Evolutionary conservation across 1,140 invertebrate species (phyloP).

Genomic region (Drosophila tropicalis): DNA sequence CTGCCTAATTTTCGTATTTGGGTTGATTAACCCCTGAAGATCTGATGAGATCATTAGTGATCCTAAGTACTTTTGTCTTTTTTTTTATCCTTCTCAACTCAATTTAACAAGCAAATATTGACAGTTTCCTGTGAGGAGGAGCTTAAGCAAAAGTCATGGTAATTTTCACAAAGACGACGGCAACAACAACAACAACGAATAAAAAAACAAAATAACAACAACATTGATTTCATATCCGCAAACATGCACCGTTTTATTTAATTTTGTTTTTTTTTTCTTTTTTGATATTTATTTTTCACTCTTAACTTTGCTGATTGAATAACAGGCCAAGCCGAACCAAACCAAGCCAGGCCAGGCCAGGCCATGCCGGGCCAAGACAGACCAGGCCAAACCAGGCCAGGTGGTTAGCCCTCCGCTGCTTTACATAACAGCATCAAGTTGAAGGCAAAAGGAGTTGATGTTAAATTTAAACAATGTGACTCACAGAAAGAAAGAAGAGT

Average conservation of each 20-base stretch:
- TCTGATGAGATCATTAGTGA: no score
- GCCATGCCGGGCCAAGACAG: slow-evolving; percentile 22
- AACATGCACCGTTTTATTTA: slow-evolving; percentile 60
- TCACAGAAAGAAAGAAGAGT: slow-evolving; percentile 10
- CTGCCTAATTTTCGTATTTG: no score
- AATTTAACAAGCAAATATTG: slow-evolving; percentile 31
- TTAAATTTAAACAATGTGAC: slow-evolving; percentile 31
- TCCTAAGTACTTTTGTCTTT: not conserved
- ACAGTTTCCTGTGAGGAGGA: slow-evolving; percentile 22
- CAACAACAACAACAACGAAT: not conserved
- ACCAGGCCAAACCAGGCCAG: slow-evolving; percentile 23
- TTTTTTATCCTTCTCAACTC: not conserved
- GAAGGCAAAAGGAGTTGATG: slow-evolving; percentile 48
- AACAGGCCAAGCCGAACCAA: slow-evolving; percentile 37
- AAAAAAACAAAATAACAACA: slow-evolving; percentile 4
- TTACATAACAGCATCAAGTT: slow-evolving; percentile 60
- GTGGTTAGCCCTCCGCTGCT: slow-evolving; percentile 28
- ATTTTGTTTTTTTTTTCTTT: slow-evolving; percentile 14
- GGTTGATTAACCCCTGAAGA: no score
- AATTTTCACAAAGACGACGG: not conserved
- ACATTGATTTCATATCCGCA: slow-evolving; percentile 62
- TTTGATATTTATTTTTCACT: slow-evolving; percentile 40
- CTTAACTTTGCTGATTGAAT: slow-evolving; percentile 55
- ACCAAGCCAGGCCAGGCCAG: not conserved
- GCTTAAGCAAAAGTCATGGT: slow-evolving; percentile 14